Percentiles rank a stretch among this genome's conserved stretches.
Evolutionary conservation across 2,113 vertebrate species (phyloP).

Genomic region (Oncorhynchus mykiss): DNA sequence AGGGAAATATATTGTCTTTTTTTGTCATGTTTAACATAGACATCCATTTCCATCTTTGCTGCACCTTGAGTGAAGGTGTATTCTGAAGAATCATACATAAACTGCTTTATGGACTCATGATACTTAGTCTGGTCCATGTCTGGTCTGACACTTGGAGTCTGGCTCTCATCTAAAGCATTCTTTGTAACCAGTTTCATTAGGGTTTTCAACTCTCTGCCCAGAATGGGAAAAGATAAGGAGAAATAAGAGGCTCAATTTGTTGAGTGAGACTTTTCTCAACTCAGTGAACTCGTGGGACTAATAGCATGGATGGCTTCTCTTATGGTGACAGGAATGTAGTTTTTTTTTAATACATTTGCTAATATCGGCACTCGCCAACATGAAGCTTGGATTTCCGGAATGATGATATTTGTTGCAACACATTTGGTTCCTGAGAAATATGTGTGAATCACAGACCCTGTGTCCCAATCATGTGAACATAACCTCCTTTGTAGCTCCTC

Average conservation of each 20-base stretch:
- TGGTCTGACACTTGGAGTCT: too few species aligned
- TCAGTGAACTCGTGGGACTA: background rate
- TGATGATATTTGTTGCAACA: background rate
- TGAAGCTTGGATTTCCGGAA: background rate
- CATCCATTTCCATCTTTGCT: background rate
- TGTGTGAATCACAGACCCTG: conserved; percentile 22
- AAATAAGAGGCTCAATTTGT: too few species aligned
- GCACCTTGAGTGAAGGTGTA: background rate
- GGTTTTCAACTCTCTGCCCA: too few species aligned
- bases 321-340: background rate
- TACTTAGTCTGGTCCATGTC: background rate
- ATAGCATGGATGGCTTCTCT: background rate
- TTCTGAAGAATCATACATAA: background rate
- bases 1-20: too few species aligned
- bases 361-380: too few species aligned
- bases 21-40: too few species aligned
- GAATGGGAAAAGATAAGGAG: too few species aligned
- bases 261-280: background rate
- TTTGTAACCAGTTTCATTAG: too few species aligned
- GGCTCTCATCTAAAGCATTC: too few species aligned
- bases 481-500: background rate
- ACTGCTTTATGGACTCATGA: too few species aligned
- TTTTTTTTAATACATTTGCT: too few species aligned
- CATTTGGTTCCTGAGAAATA: background rate
- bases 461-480: conserved; percentile 26